These are phyloP conservation scores for Odocoileus hemionus DNA, from an alignment of 2,113 vertebrate genomes.

Conservation along the genomic window DNA sequence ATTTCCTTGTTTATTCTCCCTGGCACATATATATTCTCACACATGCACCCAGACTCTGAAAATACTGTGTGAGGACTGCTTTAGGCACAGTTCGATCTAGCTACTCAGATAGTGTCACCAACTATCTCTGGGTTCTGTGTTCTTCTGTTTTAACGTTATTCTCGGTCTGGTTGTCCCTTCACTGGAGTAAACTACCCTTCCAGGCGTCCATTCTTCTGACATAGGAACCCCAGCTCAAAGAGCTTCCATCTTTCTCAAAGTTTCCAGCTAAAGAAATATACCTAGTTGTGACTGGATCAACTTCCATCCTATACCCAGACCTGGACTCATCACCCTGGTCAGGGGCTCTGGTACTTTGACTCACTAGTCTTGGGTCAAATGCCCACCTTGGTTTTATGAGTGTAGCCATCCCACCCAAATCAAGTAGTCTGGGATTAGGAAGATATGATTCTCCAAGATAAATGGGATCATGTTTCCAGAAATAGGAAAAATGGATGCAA, in stretches of 20 bases:
- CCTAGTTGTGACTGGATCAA: neutral
- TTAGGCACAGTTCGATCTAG: neutral
- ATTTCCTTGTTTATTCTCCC: neutral
- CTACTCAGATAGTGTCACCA: neutral
- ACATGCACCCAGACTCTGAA: neutral
- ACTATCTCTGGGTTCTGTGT: neutral
- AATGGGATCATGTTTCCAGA: neutral
- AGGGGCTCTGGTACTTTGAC: neutral
- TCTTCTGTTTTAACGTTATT: neutral
- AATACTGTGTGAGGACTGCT: neutral
- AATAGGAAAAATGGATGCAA: neutral
- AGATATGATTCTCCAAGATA: neutral
- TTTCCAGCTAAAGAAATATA: neutral
- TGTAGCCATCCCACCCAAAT: neutral
- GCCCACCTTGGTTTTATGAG: neutral
- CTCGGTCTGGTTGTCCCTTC: neutral
- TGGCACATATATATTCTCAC: neutral
- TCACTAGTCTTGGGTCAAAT: neutral
- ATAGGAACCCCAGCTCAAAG: neutral
- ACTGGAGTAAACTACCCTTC: neutral
- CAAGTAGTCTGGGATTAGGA: neutral
- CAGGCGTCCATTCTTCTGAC: neutral
- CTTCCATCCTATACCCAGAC: too few relatives aligned
- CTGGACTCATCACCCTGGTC: neutral
- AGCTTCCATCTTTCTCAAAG: neutral